Conservation (phyloP, 2,797 vertebrate species). For the Coilia nasus region DNA sequence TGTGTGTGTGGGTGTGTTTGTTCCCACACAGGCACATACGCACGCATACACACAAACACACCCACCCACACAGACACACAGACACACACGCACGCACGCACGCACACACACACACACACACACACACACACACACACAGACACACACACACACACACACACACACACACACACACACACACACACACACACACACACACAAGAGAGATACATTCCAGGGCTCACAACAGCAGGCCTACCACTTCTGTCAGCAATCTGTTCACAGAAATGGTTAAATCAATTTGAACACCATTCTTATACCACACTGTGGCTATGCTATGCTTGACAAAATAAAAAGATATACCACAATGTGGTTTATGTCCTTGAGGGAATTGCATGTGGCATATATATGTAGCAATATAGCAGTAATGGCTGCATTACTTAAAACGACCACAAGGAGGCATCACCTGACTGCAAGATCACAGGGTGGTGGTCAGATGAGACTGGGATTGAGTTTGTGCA, state of each 20-base stretch:
- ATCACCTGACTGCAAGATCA: background rate
- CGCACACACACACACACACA: too few species aligned
- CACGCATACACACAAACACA: background rate
- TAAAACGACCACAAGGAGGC: constrained; percentile 4
- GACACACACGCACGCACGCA: too few species aligned
- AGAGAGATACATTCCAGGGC: too few species aligned
- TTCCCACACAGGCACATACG: background rate
- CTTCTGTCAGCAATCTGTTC: too few species aligned
- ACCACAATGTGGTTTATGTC: background rate
- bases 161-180: too few species aligned
- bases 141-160: too few species aligned
- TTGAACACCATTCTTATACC: background rate
- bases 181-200: too few species aligned
- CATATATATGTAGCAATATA: background rate
- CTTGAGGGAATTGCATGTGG: background rate
- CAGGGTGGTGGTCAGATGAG: background rate
- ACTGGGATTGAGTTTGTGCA: background rate
- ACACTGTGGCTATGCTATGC: background rate
- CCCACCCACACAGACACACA: too few species aligned
- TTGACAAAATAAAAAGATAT: background rate
- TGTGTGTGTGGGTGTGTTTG: background rate
- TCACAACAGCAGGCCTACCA: too few species aligned
- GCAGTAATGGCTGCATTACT: background rate
- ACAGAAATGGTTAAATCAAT: too few species aligned
- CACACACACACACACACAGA: too few species aligned